Evolutionary conservation across 1,140 invertebrate species (phyloP).

Genomic region (Branchinecta lynchi): DNA sequence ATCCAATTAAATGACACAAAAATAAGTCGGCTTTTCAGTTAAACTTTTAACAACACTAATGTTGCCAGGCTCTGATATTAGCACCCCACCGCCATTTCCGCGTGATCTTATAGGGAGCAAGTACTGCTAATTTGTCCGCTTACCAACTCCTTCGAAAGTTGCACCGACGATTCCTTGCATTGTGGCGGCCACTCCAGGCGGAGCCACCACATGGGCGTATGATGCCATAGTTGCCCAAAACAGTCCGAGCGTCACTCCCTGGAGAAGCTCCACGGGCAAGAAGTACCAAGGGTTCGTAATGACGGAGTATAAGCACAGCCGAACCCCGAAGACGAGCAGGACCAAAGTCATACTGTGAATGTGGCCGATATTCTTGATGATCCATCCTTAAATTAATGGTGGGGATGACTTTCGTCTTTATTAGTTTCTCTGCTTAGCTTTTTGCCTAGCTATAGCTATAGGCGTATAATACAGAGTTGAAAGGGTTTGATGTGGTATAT

Average conservation of each 20-base stretch:
- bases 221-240: slow-evolving; percentile 53
- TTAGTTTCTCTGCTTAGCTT: background rate
- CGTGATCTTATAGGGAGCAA: too few species aligned
- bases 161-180: slow-evolving; percentile 68
- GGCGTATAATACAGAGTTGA: too few species aligned
- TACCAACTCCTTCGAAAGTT: slow-evolving; percentile 66
- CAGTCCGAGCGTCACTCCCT: slow-evolving; percentile 38
- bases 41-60: too few species aligned
- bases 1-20: too few species aligned
- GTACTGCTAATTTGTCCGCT: slow-evolving; percentile 17
- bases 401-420: background rate
- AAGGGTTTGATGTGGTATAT: too few species aligned
- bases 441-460: too few species aligned
- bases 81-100: too few species aligned
- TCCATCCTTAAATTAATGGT: slow-evolving; percentile 36
- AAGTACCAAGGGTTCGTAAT: slow-evolving; percentile 62
- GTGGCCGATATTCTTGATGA: slow-evolving; percentile 67
- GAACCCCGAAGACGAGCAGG: slow-evolving; percentile 50
- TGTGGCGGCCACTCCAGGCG: slow-evolving; percentile 68
- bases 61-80: too few species aligned
- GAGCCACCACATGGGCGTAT: slow-evolving; percentile 67
- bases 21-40: too few species aligned
- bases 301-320: slow-evolving; percentile 67
- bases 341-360: slow-evolving; percentile 63
- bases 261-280: slow-evolving; percentile 64